Evolutionary conservation across 2,888 invertebrate species (phyloP), one percentile per base, ranked within the genome.

Genomic region (Ornithoptera alexandrae): DNA sequence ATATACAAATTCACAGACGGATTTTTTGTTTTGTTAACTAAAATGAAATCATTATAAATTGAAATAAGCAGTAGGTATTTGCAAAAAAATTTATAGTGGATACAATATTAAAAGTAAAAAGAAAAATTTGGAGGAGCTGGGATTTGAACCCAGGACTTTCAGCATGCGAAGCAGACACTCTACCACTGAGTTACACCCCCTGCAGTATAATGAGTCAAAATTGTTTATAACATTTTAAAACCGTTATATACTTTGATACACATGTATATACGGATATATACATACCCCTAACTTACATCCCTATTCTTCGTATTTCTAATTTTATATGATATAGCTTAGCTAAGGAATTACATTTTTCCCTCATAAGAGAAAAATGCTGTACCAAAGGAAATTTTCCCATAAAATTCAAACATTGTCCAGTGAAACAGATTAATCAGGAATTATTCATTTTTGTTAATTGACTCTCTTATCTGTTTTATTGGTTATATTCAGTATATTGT

Each of bases 91-190:
- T 1, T n/a, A 6, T n/a, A 18, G 18, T 46, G 50, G 6, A 53
- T 53, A 12, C 18, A 53, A n/a, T 18, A n/a, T 7, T 18, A 18
- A 53, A 18, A 53, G n/a, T 12, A 53, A 53, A 53, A 53, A n/a
- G 0, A 53, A n/a, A 1, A 0, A 0, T 4, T 42, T 94, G 94
- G 94, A 94, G 93, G 90, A 93, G 93, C 93, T 93, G 94, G 93
- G 94, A 93, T 93, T 94, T 93, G 94, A 94, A 94, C 93, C 93
- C 94, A 93, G 93, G 94, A 93, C 94, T 93, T 94, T 93, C 93
- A 93, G 93, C 94, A 94, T 94, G 94, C 94, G 93, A 94, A 94
- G 94, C 94, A 93, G 93, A 93, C 94, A 93, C 94, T 94, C 91
- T 92, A 91, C 90, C 91, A 90, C 91, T 92, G 90, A 91, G 91